Base-by-base conservation (phyloP, 2,113 vertebrate species). In the Trogon surrucura region DNA sequence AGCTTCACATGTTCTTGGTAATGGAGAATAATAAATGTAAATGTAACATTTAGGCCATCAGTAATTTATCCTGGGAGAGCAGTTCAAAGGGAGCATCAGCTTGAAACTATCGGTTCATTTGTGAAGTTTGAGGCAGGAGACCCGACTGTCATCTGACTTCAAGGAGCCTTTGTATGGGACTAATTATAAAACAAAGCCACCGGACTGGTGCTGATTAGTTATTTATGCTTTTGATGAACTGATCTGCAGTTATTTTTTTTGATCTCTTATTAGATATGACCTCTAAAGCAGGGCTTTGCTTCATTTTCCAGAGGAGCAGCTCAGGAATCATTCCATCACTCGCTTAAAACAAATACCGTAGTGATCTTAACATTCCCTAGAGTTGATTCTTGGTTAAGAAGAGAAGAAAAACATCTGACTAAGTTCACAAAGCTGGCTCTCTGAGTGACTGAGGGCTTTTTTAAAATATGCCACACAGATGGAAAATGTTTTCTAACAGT, bases 21-120 rank as follows among this genome's bases (percentile, higher is more conserved):
- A 93, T 72, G 88, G 73, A 95, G 92, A 97, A 97, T 95, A 98
- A 96, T 97, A 96, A 96, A 98, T 98, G 95, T 96, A 98, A 98
- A 98, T 97, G 95, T 97, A 98, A 97, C 97, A 98, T 97, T 98
- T 98, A 97, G 96, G 88, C 92, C 95, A 96, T 90, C 95, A 95
- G 93, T 97, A 97, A 97, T 95, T 97, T 93, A 96, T 96, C 96
- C 94, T 94, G 75, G 54, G 91, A 97, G 89, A 97, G 84, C 60
- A 96, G 94, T 97, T 98, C 97, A 98, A 98, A 97, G 93, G 58
- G 65, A 98, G 89, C 27, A 97, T 73, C 86, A 95, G 85, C 78
- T 90, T 96, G 89, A 96, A 96, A 70, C 83, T 97, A 91, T 85
- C 82, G 95, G 96, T 89, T 95, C 44, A 5, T 89, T 85, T 94